Evolutionary conservation across 2,888 invertebrate species (phyloP).

Genomic region (Ochropleura leucogaster): DNA sequence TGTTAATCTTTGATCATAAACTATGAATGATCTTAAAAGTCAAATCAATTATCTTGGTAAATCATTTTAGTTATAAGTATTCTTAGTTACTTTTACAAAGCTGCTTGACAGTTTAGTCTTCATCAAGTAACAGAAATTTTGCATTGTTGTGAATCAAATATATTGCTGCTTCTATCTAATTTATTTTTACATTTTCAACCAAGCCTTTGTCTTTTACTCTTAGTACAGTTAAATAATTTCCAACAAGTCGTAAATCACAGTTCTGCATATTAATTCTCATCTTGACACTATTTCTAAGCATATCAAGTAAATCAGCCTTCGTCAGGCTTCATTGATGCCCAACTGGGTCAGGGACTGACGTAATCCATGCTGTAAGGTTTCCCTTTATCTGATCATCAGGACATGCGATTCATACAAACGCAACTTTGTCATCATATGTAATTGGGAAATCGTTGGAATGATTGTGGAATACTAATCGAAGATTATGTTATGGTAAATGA

Average conservation of each 20-base stretch:
- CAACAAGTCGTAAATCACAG: constrained; percentile 13
- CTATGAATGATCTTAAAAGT: not conserved
- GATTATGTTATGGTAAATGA: constrained; percentile 16
- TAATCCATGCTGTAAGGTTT: constrained; percentile 61
- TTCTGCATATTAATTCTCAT: constrained; percentile 42
- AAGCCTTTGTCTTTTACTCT: not conserved
- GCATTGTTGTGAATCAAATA: not conserved
- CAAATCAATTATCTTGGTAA: not conserved
- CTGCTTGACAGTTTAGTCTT: not conserved
- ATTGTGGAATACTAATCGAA: constrained; percentile 55
- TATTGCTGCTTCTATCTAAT: not conserved
- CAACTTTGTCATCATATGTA: constrained; percentile 41
- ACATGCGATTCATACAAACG: constrained; percentile 57
- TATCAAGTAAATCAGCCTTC: constrained; percentile 55
- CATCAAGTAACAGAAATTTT: not conserved
- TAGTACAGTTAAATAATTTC: not conserved
- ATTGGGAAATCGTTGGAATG: constrained; percentile 60
- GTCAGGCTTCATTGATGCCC: constrained; percentile 54
- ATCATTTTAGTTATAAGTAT: not conserved
- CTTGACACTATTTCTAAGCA: constrained; percentile 57
- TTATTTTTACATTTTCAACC: not conserved
- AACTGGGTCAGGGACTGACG: constrained; percentile 58
- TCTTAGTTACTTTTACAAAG: not conserved
- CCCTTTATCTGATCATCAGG: constrained; percentile 64
- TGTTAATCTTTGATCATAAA: not conserved